phyloP scores from a whole-genome alignment of 2,797 vertebrate genomes.

The Peromyscus nudipes region DNA sequence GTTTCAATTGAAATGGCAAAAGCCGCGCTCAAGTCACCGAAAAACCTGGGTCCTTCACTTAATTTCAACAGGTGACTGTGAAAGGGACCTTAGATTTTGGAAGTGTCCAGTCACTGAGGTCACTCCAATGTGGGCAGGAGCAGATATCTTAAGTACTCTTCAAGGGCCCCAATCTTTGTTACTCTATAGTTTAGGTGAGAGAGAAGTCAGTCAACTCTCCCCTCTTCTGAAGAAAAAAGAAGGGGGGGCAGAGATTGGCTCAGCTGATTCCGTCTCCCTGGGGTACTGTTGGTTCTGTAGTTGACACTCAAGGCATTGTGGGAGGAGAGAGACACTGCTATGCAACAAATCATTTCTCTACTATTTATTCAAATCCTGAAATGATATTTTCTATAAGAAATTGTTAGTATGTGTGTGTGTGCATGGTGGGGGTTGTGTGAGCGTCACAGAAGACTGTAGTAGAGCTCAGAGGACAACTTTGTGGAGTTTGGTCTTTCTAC shows the following conservation, averaged over 20 bases:
- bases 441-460: neutral
- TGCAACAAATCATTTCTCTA: neutral
- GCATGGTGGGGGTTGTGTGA: no score
- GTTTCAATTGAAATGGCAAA: conserved; percentile 87
- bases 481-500: neutral
- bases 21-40: conserved; percentile 83
- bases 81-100: conserved; percentile 80
- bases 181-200: neutral
- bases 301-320: neutral
- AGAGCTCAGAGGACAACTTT: neutral
- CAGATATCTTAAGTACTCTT: neutral
- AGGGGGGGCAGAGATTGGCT: neutral
- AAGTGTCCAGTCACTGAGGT: conserved; percentile 61
- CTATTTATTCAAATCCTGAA: conserved; percentile 39
- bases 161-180: neutral
- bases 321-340: neutral
- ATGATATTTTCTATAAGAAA: neutral
- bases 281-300: neutral
- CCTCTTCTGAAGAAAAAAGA: neutral
- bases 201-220: neutral
- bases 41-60: conserved; percentile 86
- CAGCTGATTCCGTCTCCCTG: neutral
- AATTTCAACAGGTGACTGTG: conserved; percentile 87
- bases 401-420: neutral
- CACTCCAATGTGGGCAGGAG: neutral